Conservation (phyloP, 2,113 vertebrate species). For the Elephantulus edwardii region DNA sequence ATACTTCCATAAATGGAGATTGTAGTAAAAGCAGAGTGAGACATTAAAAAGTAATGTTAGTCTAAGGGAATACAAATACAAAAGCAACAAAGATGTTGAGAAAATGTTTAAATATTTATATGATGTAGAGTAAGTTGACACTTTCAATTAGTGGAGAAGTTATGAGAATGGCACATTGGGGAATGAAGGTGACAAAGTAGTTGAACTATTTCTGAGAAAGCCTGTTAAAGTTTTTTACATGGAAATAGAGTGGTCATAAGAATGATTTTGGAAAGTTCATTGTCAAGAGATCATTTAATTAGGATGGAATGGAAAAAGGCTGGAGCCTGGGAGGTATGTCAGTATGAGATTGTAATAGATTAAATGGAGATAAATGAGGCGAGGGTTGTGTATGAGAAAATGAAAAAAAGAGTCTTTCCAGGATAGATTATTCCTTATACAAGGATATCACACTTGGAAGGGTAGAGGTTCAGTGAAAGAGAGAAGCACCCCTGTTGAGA, state of each 20-base stretch:
- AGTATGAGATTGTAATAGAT: not conserved
- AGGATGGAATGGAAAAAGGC: not conserved
- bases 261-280: not conserved
- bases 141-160: not conserved
- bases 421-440: no score
- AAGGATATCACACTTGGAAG: no score
- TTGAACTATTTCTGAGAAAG: not conserved
- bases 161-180: not conserved
- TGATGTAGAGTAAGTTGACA: not conserved
- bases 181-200: not conserved
- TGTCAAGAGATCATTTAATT: not conserved
- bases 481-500: no score
- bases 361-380: not conserved
- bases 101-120: not conserved
- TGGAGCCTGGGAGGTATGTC: not conserved
- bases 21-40: not conserved
- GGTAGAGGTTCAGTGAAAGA: no score
- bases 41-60: not conserved
- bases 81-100: not conserved
- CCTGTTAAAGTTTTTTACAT: not conserved
- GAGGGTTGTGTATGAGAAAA: not conserved
- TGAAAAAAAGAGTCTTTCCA: not conserved
- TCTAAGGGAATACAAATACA: not conserved
- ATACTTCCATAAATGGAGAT: not conserved
- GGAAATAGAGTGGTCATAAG: not conserved